Base-by-base conservation (phyloP, 2,888 invertebrate species). In the Liopterus haemorrhoidalis region DNA sequence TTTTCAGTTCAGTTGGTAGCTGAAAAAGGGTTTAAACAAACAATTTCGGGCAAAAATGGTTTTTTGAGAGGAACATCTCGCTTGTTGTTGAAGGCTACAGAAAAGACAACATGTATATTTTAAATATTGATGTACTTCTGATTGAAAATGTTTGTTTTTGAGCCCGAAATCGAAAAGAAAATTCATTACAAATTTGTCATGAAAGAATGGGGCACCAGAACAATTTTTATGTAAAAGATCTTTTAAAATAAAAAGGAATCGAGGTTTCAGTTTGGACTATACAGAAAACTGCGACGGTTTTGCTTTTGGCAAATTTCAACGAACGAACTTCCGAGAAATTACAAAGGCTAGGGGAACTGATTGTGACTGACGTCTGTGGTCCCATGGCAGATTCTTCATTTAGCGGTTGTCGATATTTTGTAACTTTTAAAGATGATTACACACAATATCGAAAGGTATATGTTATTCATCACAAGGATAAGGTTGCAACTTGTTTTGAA, bases 281-380 rank as follows among this genome's bases (percentile, higher is more conserved):
- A 31, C 8, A 6, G 48, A 50, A 37, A n/a, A 28, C 15, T 48
- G 48, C 16, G 33, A 45, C 28, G 41, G 45, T 8, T 50, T 44
- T 15, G 12, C 37, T 6, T 41, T 49, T 40, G 47, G 48, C 19
- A 49, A 49, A 28, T 41, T 31, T 48, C 38, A 48, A 16, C 40
- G 47, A 5, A 44, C 48, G 1, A 38, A 50, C 22, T 50, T 48
- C 12, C 36, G 41, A 43, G 33, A 27, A 11, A 50, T 36, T 1
- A 36, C 28, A 31, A 48, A 48, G 32, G 27, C 9, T 12, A 8
- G 38, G 44, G 6, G 38, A 50, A 11, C 8, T 50, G 14, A 15
- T 48, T 4, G 41, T 45, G 19, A 41, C 48, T 11, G 48, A 48
- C 18, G 44, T 49, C 18, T 49, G 49, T 48, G 49, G 49, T 14